Percentiles rank a stretch among this genome's conserved stretches.
These are phyloP conservation scores for Patella ulyssiponensis DNA, from an alignment of 2,888 invertebrate genomes.

Conservation along the genomic window DNA sequence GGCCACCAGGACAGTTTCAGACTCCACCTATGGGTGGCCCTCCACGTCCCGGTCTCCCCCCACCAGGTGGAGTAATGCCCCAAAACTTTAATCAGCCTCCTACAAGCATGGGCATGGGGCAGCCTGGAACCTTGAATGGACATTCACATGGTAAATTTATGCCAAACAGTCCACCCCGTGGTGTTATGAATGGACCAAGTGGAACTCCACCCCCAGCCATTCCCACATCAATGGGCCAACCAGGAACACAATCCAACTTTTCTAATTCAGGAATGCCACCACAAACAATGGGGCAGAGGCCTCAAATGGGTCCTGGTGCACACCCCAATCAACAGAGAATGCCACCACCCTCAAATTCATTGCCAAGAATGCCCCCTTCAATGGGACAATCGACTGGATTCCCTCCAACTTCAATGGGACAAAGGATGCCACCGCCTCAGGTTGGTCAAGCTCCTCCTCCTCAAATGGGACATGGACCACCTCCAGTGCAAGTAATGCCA, in stretches of 20 bases:
- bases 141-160: background rate
- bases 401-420: background rate
- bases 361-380: background rate
- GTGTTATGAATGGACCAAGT: background rate
- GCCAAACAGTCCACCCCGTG: background rate
- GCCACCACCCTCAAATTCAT: background rate
- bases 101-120: background rate
- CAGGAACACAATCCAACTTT: too few species aligned
- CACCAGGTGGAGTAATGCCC: background rate
- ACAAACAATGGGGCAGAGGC: background rate
- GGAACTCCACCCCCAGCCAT: background rate
- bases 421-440: background rate
- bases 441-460: slow-evolving; percentile 11
- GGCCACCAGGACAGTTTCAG: slow-evolving; percentile 19
- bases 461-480: slow-evolving; percentile 18
- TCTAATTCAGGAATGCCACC: background rate
- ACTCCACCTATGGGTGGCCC: background rate
- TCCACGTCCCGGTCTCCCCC: background rate
- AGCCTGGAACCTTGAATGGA: background rate
- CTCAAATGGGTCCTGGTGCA: background rate
- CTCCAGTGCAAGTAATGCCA: background rate
- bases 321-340: background rate
- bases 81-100: background rate
- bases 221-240: too few species aligned
- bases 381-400: background rate